Conservation (phyloP, 2,797 vertebrate species). For the Parauchenoglanis punctatus region DNA sequence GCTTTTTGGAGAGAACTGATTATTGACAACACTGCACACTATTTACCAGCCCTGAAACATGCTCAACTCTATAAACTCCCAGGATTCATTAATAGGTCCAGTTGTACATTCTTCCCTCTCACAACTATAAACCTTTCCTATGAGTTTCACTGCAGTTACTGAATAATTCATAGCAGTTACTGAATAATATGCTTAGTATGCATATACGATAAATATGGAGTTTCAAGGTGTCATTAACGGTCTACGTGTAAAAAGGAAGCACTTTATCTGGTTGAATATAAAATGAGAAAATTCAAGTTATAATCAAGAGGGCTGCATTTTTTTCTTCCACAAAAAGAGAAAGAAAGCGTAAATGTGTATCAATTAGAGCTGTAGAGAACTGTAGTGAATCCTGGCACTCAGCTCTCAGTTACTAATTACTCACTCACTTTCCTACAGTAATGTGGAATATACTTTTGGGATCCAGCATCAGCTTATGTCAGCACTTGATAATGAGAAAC, state of each 20-base stretch:
- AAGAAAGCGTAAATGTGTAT: neutral
- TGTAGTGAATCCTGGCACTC: neutral
- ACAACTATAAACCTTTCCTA: neutral
- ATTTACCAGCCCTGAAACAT: neutral
- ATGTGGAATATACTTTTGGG: neutral
- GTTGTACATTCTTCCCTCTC: neutral
- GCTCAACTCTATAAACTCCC: neutral
- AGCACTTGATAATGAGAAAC: slow-evolving; percentile 18
- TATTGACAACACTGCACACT: neutral
- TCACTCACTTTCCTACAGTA: neutral
- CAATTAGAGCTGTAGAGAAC: neutral
- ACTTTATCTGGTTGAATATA: neutral
- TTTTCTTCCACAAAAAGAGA: neutral
- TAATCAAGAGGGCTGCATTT: neutral
- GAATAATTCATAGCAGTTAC: neutral
- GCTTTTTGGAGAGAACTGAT: neutral
- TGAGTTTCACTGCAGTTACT: neutral
- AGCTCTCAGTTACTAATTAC: neutral
- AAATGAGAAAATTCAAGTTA: neutral
- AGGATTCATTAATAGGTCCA: neutral
- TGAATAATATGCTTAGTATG: neutral
- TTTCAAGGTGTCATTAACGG: neutral
- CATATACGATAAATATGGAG: neutral
- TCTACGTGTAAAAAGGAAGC: neutral
- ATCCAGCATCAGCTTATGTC: neutral